Conservation (phyloP, 2,797 vertebrate species). For the Carduelis carduelis region DNA sequence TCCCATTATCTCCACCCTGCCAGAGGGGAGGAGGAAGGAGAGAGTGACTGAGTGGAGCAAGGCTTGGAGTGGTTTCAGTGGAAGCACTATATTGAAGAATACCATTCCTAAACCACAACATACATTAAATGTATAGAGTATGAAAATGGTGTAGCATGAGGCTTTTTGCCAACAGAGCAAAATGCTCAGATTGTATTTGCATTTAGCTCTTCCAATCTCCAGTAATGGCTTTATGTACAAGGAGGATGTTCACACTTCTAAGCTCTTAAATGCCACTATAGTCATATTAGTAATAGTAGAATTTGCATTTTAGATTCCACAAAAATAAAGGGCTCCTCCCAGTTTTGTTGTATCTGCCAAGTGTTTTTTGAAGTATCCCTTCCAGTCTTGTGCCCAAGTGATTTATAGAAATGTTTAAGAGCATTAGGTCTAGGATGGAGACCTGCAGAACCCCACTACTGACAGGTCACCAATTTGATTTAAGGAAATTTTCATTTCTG, state of each 20-base stretch:
- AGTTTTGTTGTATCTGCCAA: accelerated
- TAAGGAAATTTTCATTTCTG: not conserved
- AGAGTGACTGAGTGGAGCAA: accelerated
- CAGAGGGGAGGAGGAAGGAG: not conserved
- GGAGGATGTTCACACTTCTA: not conserved
- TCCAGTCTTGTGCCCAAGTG: not conserved
- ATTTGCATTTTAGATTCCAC: not conserved
- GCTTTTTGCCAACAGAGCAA: not conserved
- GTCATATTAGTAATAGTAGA: not conserved
- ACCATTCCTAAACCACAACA: not conserved
- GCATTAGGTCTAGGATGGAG: not conserved
- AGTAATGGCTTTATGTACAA: not conserved
- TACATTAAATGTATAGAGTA: not conserved
- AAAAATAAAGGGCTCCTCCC: not conserved
- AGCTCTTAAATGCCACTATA: not conserved
- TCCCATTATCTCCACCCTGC: not conserved
- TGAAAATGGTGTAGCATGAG: not conserved
- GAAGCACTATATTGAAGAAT: not conserved
- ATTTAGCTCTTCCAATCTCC: conserved; percentile 7
- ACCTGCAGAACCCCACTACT: not conserved
- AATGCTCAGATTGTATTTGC: not conserved
- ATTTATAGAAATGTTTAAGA: not conserved
- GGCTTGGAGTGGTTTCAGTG: not conserved
- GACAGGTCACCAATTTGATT: not conserved
- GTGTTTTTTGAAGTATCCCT: not conserved